Base-by-base conservation (phyloP, 2,113 vertebrate genomes). In the Protobothrops flavoviridis region DNA sequence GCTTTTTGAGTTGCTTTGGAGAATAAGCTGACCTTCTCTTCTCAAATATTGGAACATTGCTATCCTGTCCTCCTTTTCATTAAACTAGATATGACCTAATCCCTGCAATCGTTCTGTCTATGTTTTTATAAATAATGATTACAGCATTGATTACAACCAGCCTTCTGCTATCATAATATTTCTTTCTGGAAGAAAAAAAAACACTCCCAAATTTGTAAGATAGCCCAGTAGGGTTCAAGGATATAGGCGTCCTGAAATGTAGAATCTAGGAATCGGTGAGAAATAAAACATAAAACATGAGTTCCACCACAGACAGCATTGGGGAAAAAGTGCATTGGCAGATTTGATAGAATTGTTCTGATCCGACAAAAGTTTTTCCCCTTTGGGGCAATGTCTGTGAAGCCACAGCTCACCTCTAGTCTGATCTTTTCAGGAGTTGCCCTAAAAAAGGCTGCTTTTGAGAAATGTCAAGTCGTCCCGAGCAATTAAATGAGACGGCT, bases 401-500 rank as follows among this genome's bases (percentile, higher is more conserved):
- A 13, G 12, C 86, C 94, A 9, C 91, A 90, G 91, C 59, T 5
- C 11, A 5, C 69, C 53, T 6, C 74, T 1, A 2, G 85, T 12
- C 39, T 43, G 43, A 26, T 50, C 10, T 86, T 24, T 59, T 45
- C 59, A 81, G 88, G 13, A 53, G 86, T 93, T 92, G 3, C 50
- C 21, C 55, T 90, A n/a, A 39, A 39, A 17, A 86, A 39, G 12
- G 20, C n/a, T 10, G 91, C 92, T 91, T 12, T 85, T 48, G 93
- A 93, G 13, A 50, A 93, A 91, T 26, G 2, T 43, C 33, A 69
- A 53, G 15, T 21, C 5, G 4, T 50, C 29, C 81, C 45, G 85
- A 94, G 74, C 85, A 93, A 93, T 89, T 92, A 39, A 85, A 94
- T 93, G 21, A 13, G 87, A 69, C 45, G 2, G 53, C 95, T 90